Conservation (phyloP, 2,888 invertebrate genomes). For the Amblyjoppa proteus region DNA sequence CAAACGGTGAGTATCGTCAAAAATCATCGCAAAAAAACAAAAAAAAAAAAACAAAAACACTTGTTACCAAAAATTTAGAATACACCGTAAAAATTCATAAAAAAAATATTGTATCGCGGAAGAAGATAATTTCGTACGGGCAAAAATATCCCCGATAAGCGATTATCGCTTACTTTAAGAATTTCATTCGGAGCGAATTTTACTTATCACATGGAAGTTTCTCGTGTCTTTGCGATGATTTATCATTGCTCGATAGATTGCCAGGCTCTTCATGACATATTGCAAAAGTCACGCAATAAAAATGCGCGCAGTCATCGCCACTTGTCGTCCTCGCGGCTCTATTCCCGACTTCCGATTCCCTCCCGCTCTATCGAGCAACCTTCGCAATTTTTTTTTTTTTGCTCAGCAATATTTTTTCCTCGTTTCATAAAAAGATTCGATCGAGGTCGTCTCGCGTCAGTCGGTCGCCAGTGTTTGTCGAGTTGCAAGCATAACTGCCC, state of each 20-base stretch:
- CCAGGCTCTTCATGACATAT: not conserved
- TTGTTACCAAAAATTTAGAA: not conserved
- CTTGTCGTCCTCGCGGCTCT: conserved; percentile 8
- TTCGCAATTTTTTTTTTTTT: not conserved
- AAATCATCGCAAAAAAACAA: not conserved
- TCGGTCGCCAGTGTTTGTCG: not conserved
- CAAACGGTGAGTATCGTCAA: conserved; percentile 25
- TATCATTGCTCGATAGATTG: not conserved
- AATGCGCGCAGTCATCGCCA: not conserved
- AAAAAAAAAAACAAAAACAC: not conserved
- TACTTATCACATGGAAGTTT: not conserved
- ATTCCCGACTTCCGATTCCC: not conserved
- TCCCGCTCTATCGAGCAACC: not conserved
- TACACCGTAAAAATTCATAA: not conserved
- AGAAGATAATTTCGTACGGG: no score
- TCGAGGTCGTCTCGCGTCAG: not conserved
- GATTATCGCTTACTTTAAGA: not conserved
- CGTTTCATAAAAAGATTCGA: not conserved
- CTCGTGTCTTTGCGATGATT: not conserved
- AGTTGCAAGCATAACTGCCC: not conserved
- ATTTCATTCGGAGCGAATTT: not conserved
- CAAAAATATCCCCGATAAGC: not conserved
- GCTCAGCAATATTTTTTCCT: not conserved
- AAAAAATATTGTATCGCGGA: not conserved
- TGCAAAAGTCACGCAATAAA: not conserved